Percentiles rank a stretch among this genome's conserved stretches.
Evolutionary conservation across 2,797 vertebrate genomes (phyloP).

Genomic region (Phoxinus dragarum): DNA sequence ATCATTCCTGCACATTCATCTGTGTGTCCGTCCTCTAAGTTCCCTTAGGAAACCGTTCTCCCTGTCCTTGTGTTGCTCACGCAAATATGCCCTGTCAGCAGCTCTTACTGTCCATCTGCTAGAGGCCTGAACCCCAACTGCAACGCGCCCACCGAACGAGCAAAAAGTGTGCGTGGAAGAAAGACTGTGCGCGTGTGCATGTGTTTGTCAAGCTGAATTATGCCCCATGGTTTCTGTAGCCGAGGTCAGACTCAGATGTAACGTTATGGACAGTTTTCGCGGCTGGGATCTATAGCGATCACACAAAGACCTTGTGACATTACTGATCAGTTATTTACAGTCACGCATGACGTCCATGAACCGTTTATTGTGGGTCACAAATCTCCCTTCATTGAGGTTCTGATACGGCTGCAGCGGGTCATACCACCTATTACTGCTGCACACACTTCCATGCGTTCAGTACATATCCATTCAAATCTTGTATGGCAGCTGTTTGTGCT

Average conservation of each 20-base stretch:
- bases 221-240: slow-evolving; percentile 16
- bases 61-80: slow-evolving; percentile 42
- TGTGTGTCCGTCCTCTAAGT: slow-evolving; percentile 49
- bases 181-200: neutral
- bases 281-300: neutral
- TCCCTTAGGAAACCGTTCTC: slow-evolving; percentile 49
- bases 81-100: slow-evolving; percentile 49
- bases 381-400: neutral
- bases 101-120: slow-evolving; percentile 45
- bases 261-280: neutral
- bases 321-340: slow-evolving; percentile 16
- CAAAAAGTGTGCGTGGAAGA: slow-evolving; percentile 12
- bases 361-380: neutral
- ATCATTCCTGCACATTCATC: slow-evolving; percentile 45
- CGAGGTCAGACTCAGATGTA: slow-evolving; percentile 20
- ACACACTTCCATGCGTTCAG: neutral
- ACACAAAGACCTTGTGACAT: slow-evolving; percentile 12
- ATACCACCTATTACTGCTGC: slow-evolving; percentile 9
- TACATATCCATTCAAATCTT: slow-evolving; percentile 33
- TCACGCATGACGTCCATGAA: neutral
- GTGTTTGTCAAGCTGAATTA: slow-evolving; percentile 34
- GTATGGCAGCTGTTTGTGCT: slow-evolving; percentile 37
- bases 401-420: neutral
- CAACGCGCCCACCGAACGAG: neutral
- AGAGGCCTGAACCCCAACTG: slow-evolving; percentile 39